Evolutionary conservation across 2,113 vertebrate species (phyloP), one percentile per base, ranked within the genome.

Genomic region (Oncorhynchus nerka): DNA sequence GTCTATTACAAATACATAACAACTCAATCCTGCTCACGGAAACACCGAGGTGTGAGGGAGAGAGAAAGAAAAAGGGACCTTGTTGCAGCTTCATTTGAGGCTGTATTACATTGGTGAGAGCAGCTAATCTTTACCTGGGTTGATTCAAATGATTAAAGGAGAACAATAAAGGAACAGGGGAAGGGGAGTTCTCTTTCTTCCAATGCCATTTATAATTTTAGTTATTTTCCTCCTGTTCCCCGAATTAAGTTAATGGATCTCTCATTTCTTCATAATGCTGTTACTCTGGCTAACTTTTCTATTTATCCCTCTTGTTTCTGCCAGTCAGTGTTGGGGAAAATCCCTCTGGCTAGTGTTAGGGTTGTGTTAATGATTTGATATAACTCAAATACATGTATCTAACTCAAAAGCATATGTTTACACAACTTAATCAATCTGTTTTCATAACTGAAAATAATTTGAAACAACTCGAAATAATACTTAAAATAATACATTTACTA

Each of bases 1-100:
- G 96, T 96, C 97, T 97, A 97, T 98, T 98, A 99, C 95, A 96
- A 96, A 93, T 95, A 97, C 96, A 98, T 97, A 96, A 98, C 96
- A 97, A 97, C 96, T 98, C 97, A 97, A 98, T 97, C 94, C 96
- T 94, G 92, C 93, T 92, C 90, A 85, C 84, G 81, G 82, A 49
- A 87, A 88, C 71, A 85, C 71, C 84, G 55, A 69, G 75, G 28
- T 71, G 79, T 79, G 76, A 83, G 82, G 72, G 86, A 86, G 77
- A 48, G 39, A 73, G 24, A 74, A 39, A 24, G 89, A 94, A 93
- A 90, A 91, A 91, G 90, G 96, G 95, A 97, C 95, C 96, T 98
- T 96, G 94, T 94, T 94, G 94, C 92, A 91, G 94, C 92, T 95
- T 97, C 95, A 94, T 96, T 96, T 96, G 94, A 96, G 93, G 93